A percentile compares a stretch with the other conserved stretches of the same genome.
These are phyloP conservation scores for Radopholus similis DNA, from an alignment of 1,140 invertebrate species.

Conservation along the genomic window DNA sequence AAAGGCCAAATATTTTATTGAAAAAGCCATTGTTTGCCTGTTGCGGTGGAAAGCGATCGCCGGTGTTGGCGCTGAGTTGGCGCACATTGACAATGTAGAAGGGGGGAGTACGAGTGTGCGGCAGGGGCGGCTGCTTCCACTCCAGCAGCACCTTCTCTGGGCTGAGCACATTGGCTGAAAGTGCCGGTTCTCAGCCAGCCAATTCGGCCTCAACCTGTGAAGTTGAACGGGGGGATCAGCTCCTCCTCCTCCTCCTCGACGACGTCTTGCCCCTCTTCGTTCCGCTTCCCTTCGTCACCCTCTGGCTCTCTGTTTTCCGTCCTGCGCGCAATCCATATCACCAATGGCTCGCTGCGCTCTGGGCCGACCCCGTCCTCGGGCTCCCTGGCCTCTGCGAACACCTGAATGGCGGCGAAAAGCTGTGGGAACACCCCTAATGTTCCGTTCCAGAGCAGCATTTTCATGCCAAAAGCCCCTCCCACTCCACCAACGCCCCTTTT, in stretches of 20 bases:
- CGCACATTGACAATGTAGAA: conserved; percentile 55
- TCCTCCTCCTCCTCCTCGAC: conserved; percentile 15
- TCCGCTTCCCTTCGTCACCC: not conserved
- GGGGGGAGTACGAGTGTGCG: not conserved
- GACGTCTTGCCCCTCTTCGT: not conserved
- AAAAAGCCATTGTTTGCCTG: conserved; percentile 34
- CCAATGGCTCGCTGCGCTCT: not conserved
- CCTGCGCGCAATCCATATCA: conserved; percentile 4
- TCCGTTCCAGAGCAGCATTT: too few relatives aligned
- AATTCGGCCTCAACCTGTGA: too few relatives aligned
- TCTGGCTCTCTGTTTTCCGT: not conserved
- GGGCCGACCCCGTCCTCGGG: not conserved
- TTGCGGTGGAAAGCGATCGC: conserved; percentile 35
- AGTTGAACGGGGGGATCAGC: conserved; percentile 51
- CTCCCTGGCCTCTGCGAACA: conserved; percentile 1
- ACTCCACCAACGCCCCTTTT: not conserved
- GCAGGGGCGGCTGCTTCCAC: conserved; percentile 13
- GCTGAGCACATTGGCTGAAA: conserved; percentile 48
- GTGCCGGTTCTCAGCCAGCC: too few relatives aligned
- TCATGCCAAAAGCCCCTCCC: too few relatives aligned
- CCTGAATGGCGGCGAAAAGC: conserved; percentile 1
- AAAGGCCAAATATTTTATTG: conserved; percentile 14
- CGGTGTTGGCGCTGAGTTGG: conserved; percentile 50
- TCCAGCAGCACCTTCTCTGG: conserved; percentile 27
- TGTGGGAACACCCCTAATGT: not conserved